These are phyloP conservation scores for Rhamnusium bicolor DNA, from an alignment of 2,888 invertebrate genomes.

Conservation along the genomic window DNA sequence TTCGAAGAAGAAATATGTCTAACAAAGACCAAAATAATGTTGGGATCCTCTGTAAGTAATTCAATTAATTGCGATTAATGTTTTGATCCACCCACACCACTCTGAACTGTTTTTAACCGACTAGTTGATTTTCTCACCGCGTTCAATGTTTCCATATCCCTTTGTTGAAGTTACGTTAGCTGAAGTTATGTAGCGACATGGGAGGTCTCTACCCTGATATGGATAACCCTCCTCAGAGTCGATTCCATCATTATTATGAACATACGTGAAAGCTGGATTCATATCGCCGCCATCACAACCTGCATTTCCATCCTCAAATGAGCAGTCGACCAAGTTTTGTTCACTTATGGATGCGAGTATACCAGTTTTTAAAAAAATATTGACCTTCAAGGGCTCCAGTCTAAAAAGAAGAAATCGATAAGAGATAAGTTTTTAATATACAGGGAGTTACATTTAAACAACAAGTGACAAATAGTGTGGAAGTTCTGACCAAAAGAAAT, in stretches of 20 bases:
- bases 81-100: too few species aligned
- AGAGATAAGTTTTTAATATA: too few species aligned
- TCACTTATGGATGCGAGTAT: constrained; percentile 48
- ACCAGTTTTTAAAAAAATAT: constrained; percentile 41
- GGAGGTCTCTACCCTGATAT: constrained; percentile 41
- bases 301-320: constrained; percentile 22
- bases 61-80: too few species aligned
- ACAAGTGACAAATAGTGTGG: too few species aligned
- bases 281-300: constrained; percentile 50
- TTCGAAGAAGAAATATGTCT: too few species aligned
- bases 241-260: constrained; percentile 47
- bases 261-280: constrained; percentile 49
- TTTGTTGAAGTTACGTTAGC: neutral
- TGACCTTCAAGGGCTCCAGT: constrained; percentile 50
- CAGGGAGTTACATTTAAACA: too few species aligned
- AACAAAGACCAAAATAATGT: too few species aligned
- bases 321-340: constrained; percentile 54
- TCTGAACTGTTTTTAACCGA: too few species aligned
- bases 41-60: too few species aligned
- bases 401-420: constrained; percentile 35
- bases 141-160: neutral
- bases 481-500: too few species aligned
- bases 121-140: too few species aligned
- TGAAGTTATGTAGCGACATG: constrained; percentile 18
- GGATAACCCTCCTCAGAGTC: constrained; percentile 50